A percentile compares a stretch with the other conserved stretches of the same genome.
Evolutionary conservation across 2,797 vertebrate genomes (phyloP).

Genomic region (Microctenopoma steveboyesi): DNA sequence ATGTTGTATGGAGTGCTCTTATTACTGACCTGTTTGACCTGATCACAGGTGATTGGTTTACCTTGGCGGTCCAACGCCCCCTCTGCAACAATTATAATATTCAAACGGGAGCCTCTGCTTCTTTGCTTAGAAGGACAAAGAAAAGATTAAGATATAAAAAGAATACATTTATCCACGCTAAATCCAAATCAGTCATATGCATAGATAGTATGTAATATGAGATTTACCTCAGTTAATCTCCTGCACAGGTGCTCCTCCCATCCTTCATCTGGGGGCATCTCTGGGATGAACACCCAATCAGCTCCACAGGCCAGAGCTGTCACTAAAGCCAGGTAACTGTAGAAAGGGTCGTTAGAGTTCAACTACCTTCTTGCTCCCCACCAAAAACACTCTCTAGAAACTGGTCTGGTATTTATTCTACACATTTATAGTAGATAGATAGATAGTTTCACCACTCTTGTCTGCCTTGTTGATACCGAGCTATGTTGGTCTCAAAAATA

Average conservation of each 20-base stretch:
- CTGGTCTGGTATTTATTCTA: too few species aligned
- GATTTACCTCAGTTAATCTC: slow-evolving; percentile 86
- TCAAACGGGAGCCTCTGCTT: slow-evolving; percentile 88
- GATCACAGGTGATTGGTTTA: slow-evolving; percentile 86
- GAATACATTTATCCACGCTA: not conserved
- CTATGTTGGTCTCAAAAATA: too few species aligned
- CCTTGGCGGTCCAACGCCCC: slow-evolving; percentile 85
- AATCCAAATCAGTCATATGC: not conserved
- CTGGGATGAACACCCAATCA: slow-evolving; percentile 96
- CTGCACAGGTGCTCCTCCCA: slow-evolving; percentile 94
- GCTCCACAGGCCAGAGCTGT: slow-evolving; percentile 91
- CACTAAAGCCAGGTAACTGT: slow-evolving; percentile 92
- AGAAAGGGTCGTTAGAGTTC: slow-evolving; percentile 6
- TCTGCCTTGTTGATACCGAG: too few species aligned
- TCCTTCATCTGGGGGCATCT: slow-evolving; percentile 89
- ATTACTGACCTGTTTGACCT: slow-evolving; percentile 84
- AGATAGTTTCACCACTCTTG: too few species aligned
- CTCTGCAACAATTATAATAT: slow-evolving; percentile 93
- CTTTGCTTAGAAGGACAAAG: slow-evolving; percentile 82
- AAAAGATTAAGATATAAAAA: slow-evolving; percentile 9
- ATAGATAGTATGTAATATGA: not conserved
- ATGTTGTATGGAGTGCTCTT: not conserved
- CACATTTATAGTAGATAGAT: too few species aligned
- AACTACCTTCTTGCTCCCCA: not conserved
- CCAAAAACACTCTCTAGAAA: too few species aligned